Base-by-base conservation (phyloP, 2,797 vertebrate species). In the Gila robusta region DNA sequence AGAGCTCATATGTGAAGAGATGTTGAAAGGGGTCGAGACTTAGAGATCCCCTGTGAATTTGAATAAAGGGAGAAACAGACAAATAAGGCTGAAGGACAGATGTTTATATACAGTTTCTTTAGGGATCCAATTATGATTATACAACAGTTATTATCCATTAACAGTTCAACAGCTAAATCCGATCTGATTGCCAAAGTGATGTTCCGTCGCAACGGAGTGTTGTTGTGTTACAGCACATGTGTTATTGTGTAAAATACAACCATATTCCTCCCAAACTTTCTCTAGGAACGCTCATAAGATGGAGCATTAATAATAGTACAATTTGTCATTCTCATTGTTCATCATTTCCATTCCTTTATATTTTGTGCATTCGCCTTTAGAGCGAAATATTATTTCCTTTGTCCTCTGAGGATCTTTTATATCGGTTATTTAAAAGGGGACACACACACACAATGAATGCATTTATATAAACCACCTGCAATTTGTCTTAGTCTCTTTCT, bases 391-490 rank as follows among this genome's bases (percentile, higher is more conserved):
- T 69, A 32, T 44, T 70, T 77, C 8, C 49, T 54, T 41, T 23
- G 35, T 84, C 64, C 49, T 79, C 49, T 70, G 37, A 70, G 64
- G 17, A 84, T 77, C 28, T 70, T 54, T 37, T 69, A 23, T 78
- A 44, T 49, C 23, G 35, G 79, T 79, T 84, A 81, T 80, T 82
- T 83, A 85, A 87, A 88, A 89, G 70, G 87, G 77, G 87, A 88
- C 73, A 88, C 79, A 86, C 84, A 26, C 81, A 90, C 90, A 89
- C 93, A 66, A 66, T 92, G 92, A 94, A 93, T 92, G 92, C 83
- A 77, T 89, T 92, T 92, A 92, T 93, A 93, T 93, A 90, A 89
- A 90, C 85, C 84, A 83, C 88, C 93, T 91, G 94, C 83, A 72
- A 91, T 92, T 82, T 88, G 89, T 90, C 89, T 92, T 59, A 41